Percentiles rank a stretch among this genome's conserved stretches.
Conservation (phyloP, 1,140 invertebrate species). For the Drosophila subobscura region DNA sequence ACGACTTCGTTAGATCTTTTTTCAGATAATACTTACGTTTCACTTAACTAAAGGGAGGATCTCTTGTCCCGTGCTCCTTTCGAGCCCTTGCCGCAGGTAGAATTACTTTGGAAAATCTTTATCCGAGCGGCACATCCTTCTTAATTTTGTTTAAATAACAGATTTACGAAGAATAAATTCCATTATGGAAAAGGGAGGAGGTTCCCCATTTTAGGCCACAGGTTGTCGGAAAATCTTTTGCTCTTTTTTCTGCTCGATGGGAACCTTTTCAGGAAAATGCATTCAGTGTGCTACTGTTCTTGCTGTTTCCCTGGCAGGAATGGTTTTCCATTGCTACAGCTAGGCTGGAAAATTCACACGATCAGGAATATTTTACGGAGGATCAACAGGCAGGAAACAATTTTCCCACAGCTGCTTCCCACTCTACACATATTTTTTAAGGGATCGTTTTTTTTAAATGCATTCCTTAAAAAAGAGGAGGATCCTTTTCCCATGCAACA, state of each 20-base stretch:
- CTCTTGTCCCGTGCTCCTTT: not conserved
- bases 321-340: not conserved
- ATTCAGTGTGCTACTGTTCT: not conserved
- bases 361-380: not conserved
- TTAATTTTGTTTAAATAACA: too few species aligned
- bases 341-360: constrained; percentile 32
- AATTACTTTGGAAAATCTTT: too few species aligned
- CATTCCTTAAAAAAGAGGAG: not conserved
- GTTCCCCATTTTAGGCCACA: not conserved
- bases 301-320: constrained; percentile 23
- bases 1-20: not conserved
- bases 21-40: too few species aligned
- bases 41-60: not conserved
- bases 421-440: too few species aligned
- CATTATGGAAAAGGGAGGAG: too few species aligned
- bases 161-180: too few species aligned
- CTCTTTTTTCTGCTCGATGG: constrained; percentile 18
- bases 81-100: not conserved
- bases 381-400: constrained; percentile 9
- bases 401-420: constrained; percentile 33
- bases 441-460: too few species aligned
- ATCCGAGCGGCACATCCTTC: too few species aligned
- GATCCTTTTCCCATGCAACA: constrained; percentile 9
- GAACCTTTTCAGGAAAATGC: constrained; percentile 5
- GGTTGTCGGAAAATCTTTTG: not conserved